Base-by-base conservation (phyloP, 2,113 vertebrate species). In the Phalacrocorax pelagicus region DNA sequence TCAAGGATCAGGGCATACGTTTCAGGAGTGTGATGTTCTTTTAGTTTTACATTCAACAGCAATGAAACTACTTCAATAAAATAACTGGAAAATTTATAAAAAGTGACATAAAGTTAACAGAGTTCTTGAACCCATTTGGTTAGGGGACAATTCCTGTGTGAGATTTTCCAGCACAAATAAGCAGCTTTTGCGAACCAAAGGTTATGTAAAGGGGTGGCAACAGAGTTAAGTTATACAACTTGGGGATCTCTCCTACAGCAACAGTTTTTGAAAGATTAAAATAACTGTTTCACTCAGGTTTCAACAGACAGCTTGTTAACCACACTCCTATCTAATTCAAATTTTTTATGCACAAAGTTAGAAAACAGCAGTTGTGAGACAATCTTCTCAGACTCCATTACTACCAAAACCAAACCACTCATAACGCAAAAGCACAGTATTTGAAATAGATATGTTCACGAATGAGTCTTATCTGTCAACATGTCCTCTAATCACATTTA, bases 311-410 rank as follows among this genome's bases (percentile, higher is more conserved):
- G 6, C 24, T 34, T 70, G 34, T 49, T 75, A 82, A 80, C 11
- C 47, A 49, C 51, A 52, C 16, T 27, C 18, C 18, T 57, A 66
- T 10, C 17, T 47, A 69, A 63, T 32, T 67, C 44, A 62, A 1
- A 0, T 5, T 7, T 65, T 38, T 13, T 14, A 61, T 1, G 2
- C n/a, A 61, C 8, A 2, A 42, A 47, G 30, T 66, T 42, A 74
- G 57, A 93, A 86, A 91, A 66, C 9, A 29, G 38, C 49, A 62
- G 32, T 75, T 78, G n/a, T 5, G 19, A 69, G 34, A 26, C 5
- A 1, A 51, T 17, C 38, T 29, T 30, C 29, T 91, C 75, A 34
- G 26, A 30, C 54, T 57, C 40, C 27, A 20, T n/a, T n/a, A 46
- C 38, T 51, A 54, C 59, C 57, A 27, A 95, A 91, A 70, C 22